These are phyloP conservation scores for Cebus imitator DNA, from an alignment of 2,113 vertebrate genomes.

Conservation along the genomic window DNA sequence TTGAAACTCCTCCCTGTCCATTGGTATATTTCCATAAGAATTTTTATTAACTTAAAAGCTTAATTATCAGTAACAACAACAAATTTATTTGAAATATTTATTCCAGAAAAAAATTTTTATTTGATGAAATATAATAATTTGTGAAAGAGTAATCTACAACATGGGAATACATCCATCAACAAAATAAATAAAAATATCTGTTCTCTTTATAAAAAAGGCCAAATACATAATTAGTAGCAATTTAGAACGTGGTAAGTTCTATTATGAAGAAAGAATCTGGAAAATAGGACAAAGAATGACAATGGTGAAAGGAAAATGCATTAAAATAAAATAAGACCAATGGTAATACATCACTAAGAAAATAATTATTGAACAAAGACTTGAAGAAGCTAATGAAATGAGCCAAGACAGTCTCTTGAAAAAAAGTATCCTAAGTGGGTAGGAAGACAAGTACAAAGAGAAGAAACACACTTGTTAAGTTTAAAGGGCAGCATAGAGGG, in stretches of 20 bases:
- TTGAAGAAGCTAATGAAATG: background rate
- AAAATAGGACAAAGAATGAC: background rate
- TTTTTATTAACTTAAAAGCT: background rate
- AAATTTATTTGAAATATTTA: background rate
- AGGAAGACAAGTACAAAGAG: background rate
- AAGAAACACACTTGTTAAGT: background rate
- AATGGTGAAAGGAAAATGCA: background rate
- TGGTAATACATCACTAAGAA: background rate
- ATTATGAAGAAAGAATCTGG: background rate
- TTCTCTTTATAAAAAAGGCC: background rate
- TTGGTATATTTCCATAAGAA: background rate
- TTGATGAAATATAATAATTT: background rate
- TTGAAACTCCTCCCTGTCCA: background rate
- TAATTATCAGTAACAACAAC: background rate
- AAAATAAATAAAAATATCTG: background rate
- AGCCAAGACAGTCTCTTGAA: background rate
- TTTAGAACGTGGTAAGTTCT: background rate
- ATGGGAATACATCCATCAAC: background rate
- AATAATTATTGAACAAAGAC: background rate
- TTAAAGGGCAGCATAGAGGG: background rate
- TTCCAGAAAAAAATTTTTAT: too few species aligned
- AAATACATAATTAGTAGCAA: background rate
- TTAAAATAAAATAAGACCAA: background rate
- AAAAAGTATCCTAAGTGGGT: background rate
- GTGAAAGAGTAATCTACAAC: background rate